phyloP scores from a whole-genome alignment of 2,113 vertebrate species.

The Rynchops niger region DNA sequence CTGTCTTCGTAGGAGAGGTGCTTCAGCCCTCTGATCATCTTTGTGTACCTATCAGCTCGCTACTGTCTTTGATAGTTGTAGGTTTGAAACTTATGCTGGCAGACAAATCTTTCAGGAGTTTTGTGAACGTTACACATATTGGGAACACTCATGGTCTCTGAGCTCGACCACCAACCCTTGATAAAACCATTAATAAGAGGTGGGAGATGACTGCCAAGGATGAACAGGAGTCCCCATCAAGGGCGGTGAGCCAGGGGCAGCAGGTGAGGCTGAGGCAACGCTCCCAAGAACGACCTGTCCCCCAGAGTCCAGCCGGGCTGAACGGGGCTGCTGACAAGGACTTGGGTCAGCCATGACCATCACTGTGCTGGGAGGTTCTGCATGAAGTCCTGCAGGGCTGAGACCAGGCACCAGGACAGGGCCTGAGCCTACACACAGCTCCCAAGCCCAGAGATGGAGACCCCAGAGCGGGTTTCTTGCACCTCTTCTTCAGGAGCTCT shows the following conservation, averaged over 20 bases:
- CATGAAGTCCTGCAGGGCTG: not conserved
- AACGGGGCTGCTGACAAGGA: not conserved
- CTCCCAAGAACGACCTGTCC: not conserved
- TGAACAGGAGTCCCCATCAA: accelerated
- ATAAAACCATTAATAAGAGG: not conserved
- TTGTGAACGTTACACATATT: not conserved
- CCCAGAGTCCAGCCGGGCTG: not conserved
- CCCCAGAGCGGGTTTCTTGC: not conserved
- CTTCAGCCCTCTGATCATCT: no score
- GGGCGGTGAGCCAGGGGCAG: not conserved
- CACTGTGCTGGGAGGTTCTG: not conserved
- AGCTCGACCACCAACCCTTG: not conserved
- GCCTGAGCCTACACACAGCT: accelerated
- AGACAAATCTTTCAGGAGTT: not conserved
- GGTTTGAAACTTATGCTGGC: not conserved
- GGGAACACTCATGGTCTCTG: not conserved
- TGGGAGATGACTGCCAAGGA: not conserved
- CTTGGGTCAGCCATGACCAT: accelerated
- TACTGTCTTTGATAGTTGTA: not conserved
- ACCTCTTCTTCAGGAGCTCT: not conserved
- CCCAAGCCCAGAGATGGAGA: not conserved
- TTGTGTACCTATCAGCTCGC: not conserved
- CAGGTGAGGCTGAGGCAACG: not conserved
- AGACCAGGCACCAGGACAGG: not conserved
- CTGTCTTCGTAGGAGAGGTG: no score